Base-by-base conservation (phyloP, 37 sponge, comb jelly and placozoan species). In the Crambe crambe region DNA sequence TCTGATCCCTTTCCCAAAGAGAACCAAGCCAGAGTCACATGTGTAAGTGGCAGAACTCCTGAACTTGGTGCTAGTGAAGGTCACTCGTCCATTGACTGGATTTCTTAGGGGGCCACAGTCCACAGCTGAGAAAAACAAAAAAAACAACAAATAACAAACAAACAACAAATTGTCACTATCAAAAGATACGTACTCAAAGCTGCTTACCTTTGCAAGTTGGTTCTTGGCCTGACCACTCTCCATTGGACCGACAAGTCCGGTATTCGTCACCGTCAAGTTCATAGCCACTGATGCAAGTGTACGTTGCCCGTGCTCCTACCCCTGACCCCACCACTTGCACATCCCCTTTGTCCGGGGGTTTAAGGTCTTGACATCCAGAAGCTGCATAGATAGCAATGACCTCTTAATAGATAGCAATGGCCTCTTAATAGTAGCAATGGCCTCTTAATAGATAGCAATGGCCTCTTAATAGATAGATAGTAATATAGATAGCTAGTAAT, bases 161-260 rank as follows among this genome's bases (percentile, higher is more conserved):
- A n/a, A n/a, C n/a, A n/a, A 10, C 34, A 65, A 65, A 65, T 22
- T 17, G 10, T 10, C 20, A 18, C 10, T 15, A 65, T 31, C 12
- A 65, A 23, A 25, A 25, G 9, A 66, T 22, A n/a, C 10, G 42
- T 77, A 76, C 23, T 56, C 39, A 57, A n/a, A 56, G 15, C 18
- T 66, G 57, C 68, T 10, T 89, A 87, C 88, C 31, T 37, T 63
- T 44, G 56, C 88, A 87, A 3, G 42, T 20, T 0, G 88, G 88
- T 27, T 41, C 76, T 30, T 70, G 21, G 30, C 82, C 82, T 41
- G 61, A 54, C 88, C 88, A 87, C 15, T 69, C 42, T 1, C 85
- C 60, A 57, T 17, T 75, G 32, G 9, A n/a, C 29, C 0, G 34
- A 39, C 83, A 83, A 27, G 15, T 39, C 27, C 83, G 59, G 23